phyloP scores from a whole-genome alignment of 2,113 vertebrate species.

The Halcyon malimbica region DNA sequence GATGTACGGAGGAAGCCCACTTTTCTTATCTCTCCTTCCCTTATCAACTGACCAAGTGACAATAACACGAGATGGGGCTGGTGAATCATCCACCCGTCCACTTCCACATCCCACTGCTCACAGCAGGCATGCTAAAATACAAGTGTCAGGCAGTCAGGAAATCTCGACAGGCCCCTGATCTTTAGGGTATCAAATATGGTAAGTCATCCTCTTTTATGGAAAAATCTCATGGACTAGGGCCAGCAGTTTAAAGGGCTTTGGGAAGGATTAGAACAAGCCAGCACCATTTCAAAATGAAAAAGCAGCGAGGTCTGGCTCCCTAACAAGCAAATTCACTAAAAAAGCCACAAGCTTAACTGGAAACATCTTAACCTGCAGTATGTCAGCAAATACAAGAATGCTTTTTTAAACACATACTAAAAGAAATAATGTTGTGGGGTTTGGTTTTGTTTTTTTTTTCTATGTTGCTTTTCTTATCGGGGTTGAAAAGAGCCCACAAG shows the following conservation, averaged over 20 bases:
- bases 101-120: not conserved
- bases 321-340: conserved; percentile 16
- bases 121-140: not conserved
- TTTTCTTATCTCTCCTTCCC: not conserved
- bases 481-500: not conserved
- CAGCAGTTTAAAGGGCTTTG: conserved; percentile 22
- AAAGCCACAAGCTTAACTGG: conserved; percentile 27
- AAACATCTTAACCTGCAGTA: conserved; percentile 12
- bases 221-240: conserved; percentile 1
- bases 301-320: not conserved
- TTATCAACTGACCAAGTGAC: not conserved
- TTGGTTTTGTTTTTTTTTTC: not conserved
- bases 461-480: not conserved
- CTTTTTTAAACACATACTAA: not conserved
- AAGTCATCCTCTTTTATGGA: conserved; percentile 7
- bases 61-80: not conserved
- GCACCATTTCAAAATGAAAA: conserved; percentile 9
- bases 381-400: not conserved
- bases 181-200: conserved; percentile 51
- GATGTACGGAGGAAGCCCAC: not conserved
- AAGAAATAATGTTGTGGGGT: not conserved
- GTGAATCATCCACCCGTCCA: not conserved
- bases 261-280: conserved; percentile 22
- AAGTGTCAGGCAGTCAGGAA: conserved; percentile 49
- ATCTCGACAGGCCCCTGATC: conserved; percentile 1